These are phyloP conservation scores for Arizona elegans DNA, from an alignment of 2,113 vertebrate genomes.

Conservation along the genomic window DNA sequence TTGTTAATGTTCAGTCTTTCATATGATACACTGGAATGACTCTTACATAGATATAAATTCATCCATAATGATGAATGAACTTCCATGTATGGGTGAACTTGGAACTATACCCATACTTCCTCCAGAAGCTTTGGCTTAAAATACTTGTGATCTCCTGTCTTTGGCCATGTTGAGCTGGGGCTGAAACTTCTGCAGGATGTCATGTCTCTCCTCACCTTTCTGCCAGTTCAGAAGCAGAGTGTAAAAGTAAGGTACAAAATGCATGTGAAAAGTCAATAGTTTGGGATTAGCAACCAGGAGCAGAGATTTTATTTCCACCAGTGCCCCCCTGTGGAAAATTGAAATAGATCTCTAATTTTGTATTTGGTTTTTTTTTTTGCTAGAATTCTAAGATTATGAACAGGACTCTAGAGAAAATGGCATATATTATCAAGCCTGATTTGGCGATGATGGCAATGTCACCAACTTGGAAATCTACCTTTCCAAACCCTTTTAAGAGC, in stretches of 20 bases:
- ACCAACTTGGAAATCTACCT: neutral
- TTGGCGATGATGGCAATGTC: neutral
- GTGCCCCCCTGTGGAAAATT: conserved; percentile 3
- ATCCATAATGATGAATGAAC: neutral
- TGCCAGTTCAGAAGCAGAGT: neutral
- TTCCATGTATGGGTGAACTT: neutral
- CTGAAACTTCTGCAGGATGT: neutral
- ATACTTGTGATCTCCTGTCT: neutral
- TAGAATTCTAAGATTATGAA: neutral
- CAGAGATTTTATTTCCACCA: neutral
- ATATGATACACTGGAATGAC: neutral
- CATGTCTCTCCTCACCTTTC: neutral
- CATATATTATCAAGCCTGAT: neutral
- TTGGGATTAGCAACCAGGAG: neutral
- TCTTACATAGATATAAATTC: neutral
- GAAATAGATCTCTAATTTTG: neutral
- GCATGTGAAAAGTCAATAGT: neutral
- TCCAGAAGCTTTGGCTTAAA: neutral
- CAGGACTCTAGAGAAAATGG: neutral
- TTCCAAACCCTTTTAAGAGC: neutral
- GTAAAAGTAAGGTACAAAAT: neutral
- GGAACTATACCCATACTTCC: neutral
- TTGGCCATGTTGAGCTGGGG: neutral
- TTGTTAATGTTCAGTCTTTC: neutral
- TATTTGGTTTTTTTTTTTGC: neutral